Conservation (phyloP, 2,888 invertebrate species). For the Leptothorax acervorum region DNA sequence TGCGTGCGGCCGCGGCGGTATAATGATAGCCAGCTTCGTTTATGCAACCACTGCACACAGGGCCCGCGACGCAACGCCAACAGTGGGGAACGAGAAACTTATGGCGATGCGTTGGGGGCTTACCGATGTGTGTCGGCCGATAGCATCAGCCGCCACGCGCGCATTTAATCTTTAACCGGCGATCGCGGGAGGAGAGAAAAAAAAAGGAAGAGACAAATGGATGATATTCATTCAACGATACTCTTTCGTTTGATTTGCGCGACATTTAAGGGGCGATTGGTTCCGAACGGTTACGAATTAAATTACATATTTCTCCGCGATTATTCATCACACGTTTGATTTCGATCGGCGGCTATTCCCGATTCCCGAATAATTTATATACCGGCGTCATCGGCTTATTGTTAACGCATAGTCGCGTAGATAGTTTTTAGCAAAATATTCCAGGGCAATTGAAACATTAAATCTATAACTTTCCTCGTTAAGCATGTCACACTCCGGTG, state of each 20-base stretch:
- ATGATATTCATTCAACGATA: constrained; percentile 43
- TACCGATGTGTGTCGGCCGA: constrained; percentile 65
- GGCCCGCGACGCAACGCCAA: constrained; percentile 55
- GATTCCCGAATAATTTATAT: not conserved
- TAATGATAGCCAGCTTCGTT: constrained; percentile 61
- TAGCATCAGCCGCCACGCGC: constrained; percentile 68
- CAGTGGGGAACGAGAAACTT: constrained; percentile 22
- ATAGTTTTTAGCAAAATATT: not conserved
- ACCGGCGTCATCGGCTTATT: not conserved
- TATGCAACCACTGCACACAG: constrained; percentile 56
- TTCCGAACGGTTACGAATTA: not conserved
- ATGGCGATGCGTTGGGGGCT: constrained; percentile 58
- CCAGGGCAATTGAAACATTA: not conserved
- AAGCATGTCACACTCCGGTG: not conserved
- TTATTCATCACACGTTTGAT: not conserved
- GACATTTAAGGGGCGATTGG: not conserved
- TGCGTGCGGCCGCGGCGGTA: constrained; percentile 48
- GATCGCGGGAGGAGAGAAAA: constrained; percentile 31
- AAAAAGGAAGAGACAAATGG: constrained; percentile 18
- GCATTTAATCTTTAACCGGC: constrained; percentile 65
- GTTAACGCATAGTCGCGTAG: not conserved
- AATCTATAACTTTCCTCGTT: not conserved
- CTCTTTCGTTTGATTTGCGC: constrained; percentile 45
- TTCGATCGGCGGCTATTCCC: not conserved
- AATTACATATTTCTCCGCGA: not conserved